phyloP scores from a whole-genome alignment of 1,140 invertebrate species.

The Aphelenchoides fujianensis region DNA sequence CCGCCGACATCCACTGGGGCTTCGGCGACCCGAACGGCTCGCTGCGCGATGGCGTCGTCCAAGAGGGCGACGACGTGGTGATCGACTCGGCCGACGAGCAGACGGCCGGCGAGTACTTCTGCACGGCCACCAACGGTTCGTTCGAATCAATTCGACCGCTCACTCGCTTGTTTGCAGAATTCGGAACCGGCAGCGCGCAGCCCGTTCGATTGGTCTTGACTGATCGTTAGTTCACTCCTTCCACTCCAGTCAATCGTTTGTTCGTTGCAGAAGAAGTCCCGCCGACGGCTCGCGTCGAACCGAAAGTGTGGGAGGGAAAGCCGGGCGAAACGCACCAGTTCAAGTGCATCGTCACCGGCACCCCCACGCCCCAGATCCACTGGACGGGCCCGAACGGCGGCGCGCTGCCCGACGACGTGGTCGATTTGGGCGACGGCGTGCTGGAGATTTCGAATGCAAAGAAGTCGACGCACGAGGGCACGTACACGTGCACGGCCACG shows the following conservation, averaged over 20 bases:
- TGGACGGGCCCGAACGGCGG: constrained; percentile 47
- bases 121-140: constrained; percentile 57
- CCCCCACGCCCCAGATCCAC: constrained; percentile 29
- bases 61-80: constrained; percentile 56
- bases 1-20: constrained; percentile 56
- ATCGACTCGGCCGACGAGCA: constrained; percentile 48
- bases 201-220: constrained; percentile 55
- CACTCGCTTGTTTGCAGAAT: no score
- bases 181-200: constrained; percentile 52
- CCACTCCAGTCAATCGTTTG: no score
- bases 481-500: constrained; percentile 37
- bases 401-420: constrained; percentile 53
- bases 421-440: constrained; percentile 54
- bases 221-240: constrained; percentile 47
- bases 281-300: constrained; percentile 59
- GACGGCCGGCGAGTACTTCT: constrained; percentile 54
- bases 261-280: constrained; percentile 55
- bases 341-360: constrained; percentile 52
- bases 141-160: no score
- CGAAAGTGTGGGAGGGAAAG: constrained; percentile 61
- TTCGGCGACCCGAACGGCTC: constrained; percentile 42
- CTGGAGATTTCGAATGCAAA: constrained; percentile 56
- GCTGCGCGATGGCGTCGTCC: constrained; percentile 47
- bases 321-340: constrained; percentile 59
- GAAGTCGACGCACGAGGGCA: constrained; percentile 43